Evolutionary conservation across 2,888 invertebrate genomes (phyloP), one percentile per base, ranked within the genome.

Genomic region (Busseola fusca): DNA sequence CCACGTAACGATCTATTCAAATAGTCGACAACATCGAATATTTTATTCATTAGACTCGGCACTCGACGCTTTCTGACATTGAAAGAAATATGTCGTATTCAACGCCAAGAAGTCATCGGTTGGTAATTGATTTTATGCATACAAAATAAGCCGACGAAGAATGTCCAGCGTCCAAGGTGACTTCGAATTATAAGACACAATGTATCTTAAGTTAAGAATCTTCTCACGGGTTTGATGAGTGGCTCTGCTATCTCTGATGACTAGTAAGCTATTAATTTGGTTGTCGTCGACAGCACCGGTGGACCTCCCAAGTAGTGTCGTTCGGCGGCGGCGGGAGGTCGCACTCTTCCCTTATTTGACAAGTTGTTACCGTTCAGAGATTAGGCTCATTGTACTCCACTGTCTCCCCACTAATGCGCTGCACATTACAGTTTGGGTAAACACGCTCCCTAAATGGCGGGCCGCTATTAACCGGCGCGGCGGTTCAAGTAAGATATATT

Each of bases 261-360:
- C 83, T 87, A 90, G 90, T 91, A 87, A 90, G 88, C 90, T 91
- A 93, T 94, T 94, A 93, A 93, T 93, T 92, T 87, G 85, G 87
- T 81, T 80, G 87, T 82, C 84, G 85, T 71, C 84, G 77, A 68
- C 79, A 80, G 80, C 82, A 84, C 84, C 83, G 78, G 64, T 64
- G 87, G 95, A 94, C 95, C 95, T 91, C 95, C 95, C 95, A 95
- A 89, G 93, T 84, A 74, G 93, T 83, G 81, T 75, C 70, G 74
- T 78, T 74, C 75, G 81, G 84, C 87, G 88, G 87, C 75, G 81
- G 85, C 88, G 89, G 87, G 89, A 86, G 89, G 90, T 87, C 89
- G 85, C 78, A 76, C 82, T 87, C 80, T 87, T 86, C 86, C 90
- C 88, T 87, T 90, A 89, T 91, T 93, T 91, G 92, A 91, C 88